Conservation (phyloP, 2,797 vertebrate species). For the Fundulus diaphanus region DNA sequence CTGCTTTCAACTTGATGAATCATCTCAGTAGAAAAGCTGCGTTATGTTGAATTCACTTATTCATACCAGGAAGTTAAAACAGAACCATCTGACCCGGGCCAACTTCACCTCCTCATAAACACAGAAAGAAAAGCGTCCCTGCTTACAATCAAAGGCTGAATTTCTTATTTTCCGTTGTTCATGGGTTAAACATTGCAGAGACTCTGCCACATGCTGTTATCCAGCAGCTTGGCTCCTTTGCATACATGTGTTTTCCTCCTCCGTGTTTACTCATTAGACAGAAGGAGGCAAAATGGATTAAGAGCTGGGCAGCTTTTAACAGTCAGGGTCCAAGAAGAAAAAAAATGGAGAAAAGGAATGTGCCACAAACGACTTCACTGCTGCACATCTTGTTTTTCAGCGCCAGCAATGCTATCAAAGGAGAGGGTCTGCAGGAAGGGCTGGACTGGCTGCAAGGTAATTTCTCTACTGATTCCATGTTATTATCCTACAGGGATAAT, state of each 20-base stretch:
- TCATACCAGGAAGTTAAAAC: not conserved
- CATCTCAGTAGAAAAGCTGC: not conserved
- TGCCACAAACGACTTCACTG: conserved; percentile 52
- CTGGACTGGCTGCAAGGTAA: conserved; percentile 98
- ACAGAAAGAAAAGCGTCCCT: not conserved
- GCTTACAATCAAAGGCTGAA: not conserved
- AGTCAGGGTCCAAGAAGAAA: conserved; percentile 46
- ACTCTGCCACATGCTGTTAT: conserved; percentile 8
- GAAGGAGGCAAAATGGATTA: conserved; percentile 67
- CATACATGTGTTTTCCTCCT: conserved; percentile 34
- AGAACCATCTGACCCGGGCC: not conserved
- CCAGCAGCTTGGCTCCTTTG: conserved; percentile 2
- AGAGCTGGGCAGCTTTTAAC: conserved; percentile 51
- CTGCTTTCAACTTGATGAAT: not conserved
- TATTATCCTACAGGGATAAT: not conserved
- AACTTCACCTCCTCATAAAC: not conserved
- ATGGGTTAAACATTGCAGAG: conserved; percentile 34
- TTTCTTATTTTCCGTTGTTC: not conserved
- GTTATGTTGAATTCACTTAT: not conserved
- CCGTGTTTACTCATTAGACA: conserved; percentile 64
- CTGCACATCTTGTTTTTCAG: conserved; percentile 78
- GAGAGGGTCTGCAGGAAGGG: conserved; percentile 95
- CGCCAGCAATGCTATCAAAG: conserved; percentile 94
- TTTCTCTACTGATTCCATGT: not conserved
- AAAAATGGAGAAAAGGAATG: conserved; percentile 60